These are phyloP conservation scores for Eulithis testata DNA, from an alignment of 2,888 invertebrate genomes.

Conservation along the genomic window DNA sequence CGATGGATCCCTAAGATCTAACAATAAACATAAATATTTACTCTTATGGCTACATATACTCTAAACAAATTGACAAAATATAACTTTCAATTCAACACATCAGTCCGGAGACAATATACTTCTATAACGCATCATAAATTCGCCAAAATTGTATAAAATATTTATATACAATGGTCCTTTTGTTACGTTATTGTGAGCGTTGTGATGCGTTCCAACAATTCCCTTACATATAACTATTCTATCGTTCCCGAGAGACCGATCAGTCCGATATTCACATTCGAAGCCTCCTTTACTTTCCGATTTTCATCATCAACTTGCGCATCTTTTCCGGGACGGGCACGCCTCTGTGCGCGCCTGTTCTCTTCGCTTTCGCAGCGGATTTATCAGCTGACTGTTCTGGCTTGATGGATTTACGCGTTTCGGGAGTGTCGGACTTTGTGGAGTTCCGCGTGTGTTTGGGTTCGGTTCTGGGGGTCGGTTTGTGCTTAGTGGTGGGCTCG, in stretches of 20 bases:
- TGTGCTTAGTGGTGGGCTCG: constrained; percentile 40
- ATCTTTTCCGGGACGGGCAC: constrained; percentile 74
- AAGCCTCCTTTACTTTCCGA: constrained; percentile 50
- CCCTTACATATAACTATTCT: constrained; percentile 47
- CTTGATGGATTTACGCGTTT: constrained; percentile 42
- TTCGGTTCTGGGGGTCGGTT: constrained; percentile 49
- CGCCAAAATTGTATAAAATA: constrained; percentile 75
- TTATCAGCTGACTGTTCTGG: constrained; percentile 34
- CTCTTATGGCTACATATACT: constrained; percentile 51
- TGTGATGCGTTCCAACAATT: constrained; percentile 64
- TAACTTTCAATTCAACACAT: constrained; percentile 41
- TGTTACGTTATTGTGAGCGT: constrained; percentile 72
- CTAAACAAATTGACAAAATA: constrained; percentile 81
- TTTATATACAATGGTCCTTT: constrained; percentile 77
- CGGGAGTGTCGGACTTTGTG: constrained; percentile 32
- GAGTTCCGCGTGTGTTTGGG: constrained; percentile 33
- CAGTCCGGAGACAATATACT: constrained; percentile 28
- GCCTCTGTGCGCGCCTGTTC: constrained; percentile 61
- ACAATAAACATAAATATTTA: constrained; percentile 62
- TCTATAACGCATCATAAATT: constrained; percentile 48
- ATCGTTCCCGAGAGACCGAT: constrained; percentile 36
- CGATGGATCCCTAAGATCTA: constrained; percentile 45
- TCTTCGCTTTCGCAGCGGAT: constrained; percentile 47
- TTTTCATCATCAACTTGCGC: constrained; percentile 63
- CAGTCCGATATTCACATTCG: constrained; percentile 47